Percentiles rank a stretch among this genome's conserved stretches.
These are phyloP conservation scores for Epinotia bilunana DNA, from an alignment of 2,888 invertebrate genomes.

Conservation along the genomic window DNA sequence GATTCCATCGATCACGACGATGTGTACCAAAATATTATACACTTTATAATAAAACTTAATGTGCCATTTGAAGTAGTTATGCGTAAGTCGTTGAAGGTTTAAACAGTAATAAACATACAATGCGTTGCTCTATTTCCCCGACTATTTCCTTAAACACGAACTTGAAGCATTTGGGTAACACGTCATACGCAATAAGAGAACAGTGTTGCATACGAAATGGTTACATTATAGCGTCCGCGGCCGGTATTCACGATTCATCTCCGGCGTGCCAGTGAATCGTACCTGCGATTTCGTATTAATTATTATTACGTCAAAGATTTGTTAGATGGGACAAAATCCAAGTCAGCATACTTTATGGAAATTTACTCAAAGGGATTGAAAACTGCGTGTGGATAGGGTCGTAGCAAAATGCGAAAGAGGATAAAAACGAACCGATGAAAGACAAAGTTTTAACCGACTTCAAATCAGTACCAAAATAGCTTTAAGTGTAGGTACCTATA, in stretches of 20 bases:
- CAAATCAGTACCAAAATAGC: too few relatives aligned
- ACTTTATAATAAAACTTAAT: background rate
- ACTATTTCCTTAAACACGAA: background rate
- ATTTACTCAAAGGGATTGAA: too few relatives aligned
- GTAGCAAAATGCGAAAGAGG: too few relatives aligned
- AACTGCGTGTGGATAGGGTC: too few relatives aligned
- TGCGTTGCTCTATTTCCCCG: background rate
- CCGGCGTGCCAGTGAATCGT: background rate
- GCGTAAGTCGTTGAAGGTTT: background rate
- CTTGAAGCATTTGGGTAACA: conserved; percentile 12
- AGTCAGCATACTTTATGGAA: too few relatives aligned
- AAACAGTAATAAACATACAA: conserved; percentile 5
- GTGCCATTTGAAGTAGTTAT: background rate
- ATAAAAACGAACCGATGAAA: too few relatives aligned
- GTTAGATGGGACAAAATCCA: too few relatives aligned
- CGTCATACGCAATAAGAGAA: background rate
- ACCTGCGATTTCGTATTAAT: too few relatives aligned
- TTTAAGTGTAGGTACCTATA: too few relatives aligned
- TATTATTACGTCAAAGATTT: too few relatives aligned
- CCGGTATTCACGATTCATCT: background rate
- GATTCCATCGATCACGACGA: background rate
- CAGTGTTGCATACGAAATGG: conserved; percentile 14
- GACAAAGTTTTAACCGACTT: too few relatives aligned
- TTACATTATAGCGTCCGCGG: background rate
- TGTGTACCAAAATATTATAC: background rate